Evolutionary conservation across 2,888 invertebrate species (phyloP), one percentile per base, ranked within the genome.

Genomic region (Patella caerulea): DNA sequence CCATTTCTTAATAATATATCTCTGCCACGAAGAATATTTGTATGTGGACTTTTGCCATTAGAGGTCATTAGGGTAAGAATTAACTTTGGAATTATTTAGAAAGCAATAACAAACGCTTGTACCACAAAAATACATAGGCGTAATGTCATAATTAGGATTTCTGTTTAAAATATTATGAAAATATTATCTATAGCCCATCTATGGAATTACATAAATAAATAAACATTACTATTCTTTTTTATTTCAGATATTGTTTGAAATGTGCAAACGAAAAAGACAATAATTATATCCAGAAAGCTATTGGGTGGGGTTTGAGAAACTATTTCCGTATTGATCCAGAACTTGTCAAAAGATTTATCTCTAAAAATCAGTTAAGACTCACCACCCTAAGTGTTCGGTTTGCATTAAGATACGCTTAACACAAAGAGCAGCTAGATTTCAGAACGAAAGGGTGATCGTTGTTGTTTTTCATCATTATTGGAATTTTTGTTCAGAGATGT

Each of bases 261-360:
- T 75, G 81, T 29, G 79, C 76, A n/a, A 75, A 85, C 54, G 83
- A 85, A 56, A 74, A 81, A 59, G 85, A 85, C 53, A 85, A 85
- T 75, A 84, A 84, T 75, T 85, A 85, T 73, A 85, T 85, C 65
- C 78, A 79, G 79, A 85, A 85, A 74, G 83, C 84, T 12, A 84
- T 85, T 45, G 85, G 85, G 59, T 85, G 85, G 85, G 82, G 84
- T 5, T 71, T 85, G 29, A 65, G 85, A n/a, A 72, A 82, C 11
- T 80, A 83, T 45, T 74, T 71, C 73, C 74, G 77, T 56, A 71
- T 52, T 54, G 76, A 83, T 59, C 78, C 81, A 52, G 52, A 71
- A 15, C 76, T 74, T 15, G 84, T 85, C 11, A 78, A 75, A 34
- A 65, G 34, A 5, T 85, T 84, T 78, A 83, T 84, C 19, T 71